Evolutionary conservation across 2,888 invertebrate genomes (phyloP), one percentile per base, ranked within the genome.

Genomic region (Aleiodes alternator): DNA sequence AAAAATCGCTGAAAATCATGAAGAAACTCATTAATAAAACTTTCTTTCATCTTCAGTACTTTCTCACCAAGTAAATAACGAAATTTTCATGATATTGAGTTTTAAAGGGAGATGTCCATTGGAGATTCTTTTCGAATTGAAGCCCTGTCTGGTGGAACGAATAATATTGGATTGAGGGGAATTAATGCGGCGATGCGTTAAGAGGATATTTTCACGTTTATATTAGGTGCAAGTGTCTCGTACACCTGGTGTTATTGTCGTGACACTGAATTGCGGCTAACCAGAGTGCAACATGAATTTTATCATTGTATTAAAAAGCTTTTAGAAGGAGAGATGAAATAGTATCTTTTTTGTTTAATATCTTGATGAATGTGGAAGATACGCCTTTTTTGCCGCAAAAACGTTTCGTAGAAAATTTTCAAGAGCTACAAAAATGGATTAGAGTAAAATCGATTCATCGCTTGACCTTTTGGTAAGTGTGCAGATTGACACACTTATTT

Each of bases 241-340:
- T 34, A 12, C 59, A 38, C 61, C 61, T 16, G 38, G 38, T 43
- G 3, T 34, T n/a, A n/a, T n/a, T 38, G 38, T 38, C 61, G 43
- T 61, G 61, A 61, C 61, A 61, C 61, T 43, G 43, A 16, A 61
- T 61, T 61, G 61, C 38, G 61, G 61, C 43, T 61, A 61, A 61
- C 61, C 61, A 14, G 34, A 61, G 43, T 43, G 38, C n/a, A 14
- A 43, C 14, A 61, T 61, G 16, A 38, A 34, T 34, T 34, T 34
- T 34, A 6, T 34, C 34, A 34, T 34, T 34, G 34, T 34, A 6
- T 3, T 34, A 34, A 34, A 34, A 6, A 23, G 23, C 23, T 34
- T 6, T 34, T 6, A 6, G 34, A 34, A 34, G 1, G 6, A 34
- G 6, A 34, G 2, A 34, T 34, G 34, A 34, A 34, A 34, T 34